These are phyloP conservation scores for Ectemnius lituratus DNA, from an alignment of 2,888 invertebrate species.

Conservation along the genomic window DNA sequence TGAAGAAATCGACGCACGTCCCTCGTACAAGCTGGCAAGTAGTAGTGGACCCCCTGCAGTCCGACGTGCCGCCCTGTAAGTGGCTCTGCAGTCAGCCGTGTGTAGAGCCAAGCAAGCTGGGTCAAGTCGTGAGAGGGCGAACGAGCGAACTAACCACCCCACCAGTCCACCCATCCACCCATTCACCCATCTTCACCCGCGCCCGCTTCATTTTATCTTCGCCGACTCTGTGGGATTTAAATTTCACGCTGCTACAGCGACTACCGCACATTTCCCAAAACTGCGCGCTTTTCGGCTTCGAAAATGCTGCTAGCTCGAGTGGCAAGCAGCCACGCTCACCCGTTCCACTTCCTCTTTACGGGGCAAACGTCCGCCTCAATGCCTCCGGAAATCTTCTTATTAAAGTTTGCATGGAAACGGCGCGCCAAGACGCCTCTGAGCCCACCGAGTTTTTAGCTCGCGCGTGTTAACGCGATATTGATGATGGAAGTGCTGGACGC, in stretches of 20 bases:
- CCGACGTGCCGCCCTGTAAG: conserved; percentile 54
- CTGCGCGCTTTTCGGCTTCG: conserved; percentile 4
- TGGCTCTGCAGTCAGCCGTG: conserved; percentile 43
- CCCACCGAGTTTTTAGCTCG: not conserved
- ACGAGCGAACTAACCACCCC: no score
- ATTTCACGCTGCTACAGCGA: conserved; percentile 39
- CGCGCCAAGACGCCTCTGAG: conserved; percentile 16
- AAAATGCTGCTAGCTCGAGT: conserved; percentile 1
- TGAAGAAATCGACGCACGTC: conserved; percentile 69
- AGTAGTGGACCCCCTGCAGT: conserved; percentile 62
- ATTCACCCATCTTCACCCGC: not conserved
- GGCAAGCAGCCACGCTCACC: not conserved
- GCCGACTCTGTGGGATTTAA: conserved; percentile 46
- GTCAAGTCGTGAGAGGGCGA: conserved; percentile 43
- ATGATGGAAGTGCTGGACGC: not conserved
- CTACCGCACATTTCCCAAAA: not conserved
- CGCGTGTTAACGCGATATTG: not conserved
- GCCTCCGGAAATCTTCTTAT: not conserved
- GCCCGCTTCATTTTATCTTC: conserved; percentile 25
- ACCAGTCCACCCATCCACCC: no score
- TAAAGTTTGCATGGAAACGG: conserved; percentile 1
- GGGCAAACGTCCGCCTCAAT: not conserved
- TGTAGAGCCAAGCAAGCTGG: conserved; percentile 40
- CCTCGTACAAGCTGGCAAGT: conserved; percentile 64
- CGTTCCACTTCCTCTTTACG: not conserved